A percentile compares a stretch with the other conserved stretches of the same genome.
Conservation (phyloP, 2,888 invertebrate genomes). For the Spialia ferax region DNA sequence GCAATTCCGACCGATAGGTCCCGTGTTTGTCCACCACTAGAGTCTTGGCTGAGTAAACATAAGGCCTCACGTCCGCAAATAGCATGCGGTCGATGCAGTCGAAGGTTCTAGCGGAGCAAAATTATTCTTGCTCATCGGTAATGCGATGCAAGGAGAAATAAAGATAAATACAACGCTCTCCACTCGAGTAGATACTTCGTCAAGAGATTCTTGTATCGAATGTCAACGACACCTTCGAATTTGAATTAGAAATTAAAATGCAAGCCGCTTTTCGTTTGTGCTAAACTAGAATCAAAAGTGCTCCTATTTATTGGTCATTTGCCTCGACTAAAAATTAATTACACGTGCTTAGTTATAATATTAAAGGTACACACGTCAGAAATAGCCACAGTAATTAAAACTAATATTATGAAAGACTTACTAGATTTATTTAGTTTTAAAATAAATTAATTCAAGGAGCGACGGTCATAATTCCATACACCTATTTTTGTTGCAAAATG, state of each 20-base stretch:
- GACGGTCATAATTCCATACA: conserved; percentile 21
- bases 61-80: conserved; percentile 85
- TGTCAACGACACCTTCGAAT: conserved; percentile 52
- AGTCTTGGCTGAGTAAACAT: conserved; percentile 83
- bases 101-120: conserved; percentile 65
- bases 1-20: conserved; percentile 85
- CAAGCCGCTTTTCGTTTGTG: conserved; percentile 30
- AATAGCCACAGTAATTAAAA: conserved; percentile 6
- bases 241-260: conserved; percentile 42
- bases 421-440: conserved; percentile 13
- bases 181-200: conserved; percentile 55
- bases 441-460: conserved; percentile 28
- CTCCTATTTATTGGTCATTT: conserved; percentile 11
- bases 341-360: neutral
- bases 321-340: conserved; percentile 9
- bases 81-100: conserved; percentile 80
- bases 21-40: conserved; percentile 85
- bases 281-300: conserved; percentile 19
- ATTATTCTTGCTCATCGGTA: conserved; percentile 63
- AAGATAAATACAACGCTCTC: conserved; percentile 58
- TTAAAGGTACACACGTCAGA: conserved; percentile 6
- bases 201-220: conserved; percentile 51
- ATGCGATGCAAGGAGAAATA: conserved; percentile 60
- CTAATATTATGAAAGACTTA: conserved; percentile 16
- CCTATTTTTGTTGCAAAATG: conserved; percentile 38